Base-by-base conservation (phyloP, 2,113 vertebrate genomes). In the Halcyon malimbica region DNA sequence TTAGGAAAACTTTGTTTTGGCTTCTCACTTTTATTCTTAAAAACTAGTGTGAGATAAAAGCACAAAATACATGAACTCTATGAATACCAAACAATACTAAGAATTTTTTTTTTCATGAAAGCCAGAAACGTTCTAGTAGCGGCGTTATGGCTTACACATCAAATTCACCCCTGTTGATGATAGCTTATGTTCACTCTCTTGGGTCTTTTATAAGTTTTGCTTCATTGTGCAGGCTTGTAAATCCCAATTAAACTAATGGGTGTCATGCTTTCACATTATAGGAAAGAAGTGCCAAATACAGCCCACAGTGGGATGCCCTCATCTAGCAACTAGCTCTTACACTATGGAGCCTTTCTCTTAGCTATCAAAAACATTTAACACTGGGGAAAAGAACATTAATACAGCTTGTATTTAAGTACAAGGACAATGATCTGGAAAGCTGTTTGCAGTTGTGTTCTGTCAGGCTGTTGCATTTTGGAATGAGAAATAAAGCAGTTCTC, bases 241-340 rank as follows among this genome's bases (percentile, higher is more conserved):
- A 96, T 91, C 91, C 89, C 95, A 96, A 96, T 97, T 96, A 97
- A 63, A 93, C 96, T 97, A 97, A 97, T 97, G 96, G 94, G 89
- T 96, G 94, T 97, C 96, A 96, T 96, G 87, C 93, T 96, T 97
- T 96, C 91, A 96, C 84, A 85, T 94, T 95, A 91, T 53, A 89
- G 84, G 74, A 87, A 95, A 87, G 81, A 96, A 94, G 59, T 91
- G 95, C 91, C 87, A 95, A 96, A 95, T 90, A 67, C 70, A 88
- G 76, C 77, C 94, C 94, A 75, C 95, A 90, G 87, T 91, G 85
- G 92, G 92, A 97, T 91, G 84, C 71, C 92, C 92, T 96, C 90
- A 84, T 96, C 83, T 82, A 94, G 74, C 70, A 83, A 41, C 89
- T 89, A 91, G 92, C 87, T 94, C 73, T 92, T 93, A 79, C 35